phyloP scores from a whole-genome alignment of 2,888 invertebrate species.

The Dimorphilus gyrociliatus region DNA sequence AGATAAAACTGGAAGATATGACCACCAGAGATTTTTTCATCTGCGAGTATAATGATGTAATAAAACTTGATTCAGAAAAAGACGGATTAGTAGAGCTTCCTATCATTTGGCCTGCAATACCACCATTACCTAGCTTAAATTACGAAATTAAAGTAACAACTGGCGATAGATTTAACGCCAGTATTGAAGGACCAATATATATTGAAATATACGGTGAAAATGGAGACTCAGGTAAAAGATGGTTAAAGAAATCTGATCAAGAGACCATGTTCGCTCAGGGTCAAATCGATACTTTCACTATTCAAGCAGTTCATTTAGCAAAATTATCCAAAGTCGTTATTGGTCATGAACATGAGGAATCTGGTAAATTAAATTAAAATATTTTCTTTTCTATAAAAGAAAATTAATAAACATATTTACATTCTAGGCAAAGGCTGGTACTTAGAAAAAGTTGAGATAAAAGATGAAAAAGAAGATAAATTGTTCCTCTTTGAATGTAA shows the following conservation, averaged over 20 bases:
- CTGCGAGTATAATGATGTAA: constrained; percentile 16
- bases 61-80: constrained; percentile 18
- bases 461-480: too few species aligned
- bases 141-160: constrained; percentile 18
- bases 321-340: constrained; percentile 18
- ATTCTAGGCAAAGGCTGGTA: constrained; percentile 15
- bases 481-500: too few species aligned
- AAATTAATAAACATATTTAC: too few species aligned
- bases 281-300: constrained; percentile 23
- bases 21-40: constrained; percentile 10
- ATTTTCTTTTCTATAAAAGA: too few species aligned
- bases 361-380: too few species aligned
- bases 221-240: constrained; percentile 12
- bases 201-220: constrained; percentile 10
- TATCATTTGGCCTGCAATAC: constrained; percentile 16
- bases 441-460: constrained; percentile 14
- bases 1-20: too few species aligned
- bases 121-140: constrained; percentile 14
- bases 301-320: constrained; percentile 29
- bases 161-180: constrained; percentile 10
- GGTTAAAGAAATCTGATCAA: constrained; percentile 6
- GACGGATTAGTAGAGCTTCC: constrained; percentile 26
- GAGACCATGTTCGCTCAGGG: constrained; percentile 7
- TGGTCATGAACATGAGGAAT: constrained; percentile 19
- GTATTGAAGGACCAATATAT: constrained; percentile 12